Base-by-base conservation (phyloP, 2,113 vertebrate genomes). In the Cavia porcellus region DNA sequence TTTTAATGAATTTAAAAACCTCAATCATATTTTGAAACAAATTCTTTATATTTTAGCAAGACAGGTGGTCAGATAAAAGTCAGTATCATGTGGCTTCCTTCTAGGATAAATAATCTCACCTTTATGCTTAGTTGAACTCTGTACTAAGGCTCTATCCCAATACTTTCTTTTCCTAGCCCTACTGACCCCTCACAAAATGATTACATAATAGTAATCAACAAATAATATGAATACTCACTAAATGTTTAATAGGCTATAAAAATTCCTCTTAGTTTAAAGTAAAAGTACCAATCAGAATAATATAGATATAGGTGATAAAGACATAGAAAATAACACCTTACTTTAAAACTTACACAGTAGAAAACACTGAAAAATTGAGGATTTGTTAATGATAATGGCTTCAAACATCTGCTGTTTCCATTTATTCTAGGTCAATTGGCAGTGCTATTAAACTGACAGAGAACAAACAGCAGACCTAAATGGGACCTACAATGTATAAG, bases 321-420 rank as follows among this genome's bases (percentile, higher is more conserved):
- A 64, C 28, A 88, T 25, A 89, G 75, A 86, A 94, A 97, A 79
- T 61, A 32, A 55, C 30, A 66, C 35, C 45, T 91, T 68, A 55
- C n/a, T 87, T 96, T 82, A 96, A 94, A 88, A 96, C n/a, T 81
- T 88, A 28, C 75, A 95, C 13, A 25, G 59, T 47, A 80, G 85
- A 92, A 97, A 96, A 89, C 72, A 94, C 35, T 87, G 55, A 79
- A 94, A 93, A 92, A 74, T 45, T 94, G 80, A 96, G 47, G 81
- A 92, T 70, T 45, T 90, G 62, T 82, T 97, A 90, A 92, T 87
- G 75, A 94, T 92, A 85, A 95, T 91, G 50, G 72, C n/a, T 95
- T 96, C 47, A 95, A 95, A 95, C 81, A 97, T 86, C 90, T 97
- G 84, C 15, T 93, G 64, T 64, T 80, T 25, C 38, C 59, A 83